Evolutionary conservation across 2,888 invertebrate genomes (phyloP), one percentile per base, ranked within the genome.

Genomic region (Cyclophora punctaria): DNA sequence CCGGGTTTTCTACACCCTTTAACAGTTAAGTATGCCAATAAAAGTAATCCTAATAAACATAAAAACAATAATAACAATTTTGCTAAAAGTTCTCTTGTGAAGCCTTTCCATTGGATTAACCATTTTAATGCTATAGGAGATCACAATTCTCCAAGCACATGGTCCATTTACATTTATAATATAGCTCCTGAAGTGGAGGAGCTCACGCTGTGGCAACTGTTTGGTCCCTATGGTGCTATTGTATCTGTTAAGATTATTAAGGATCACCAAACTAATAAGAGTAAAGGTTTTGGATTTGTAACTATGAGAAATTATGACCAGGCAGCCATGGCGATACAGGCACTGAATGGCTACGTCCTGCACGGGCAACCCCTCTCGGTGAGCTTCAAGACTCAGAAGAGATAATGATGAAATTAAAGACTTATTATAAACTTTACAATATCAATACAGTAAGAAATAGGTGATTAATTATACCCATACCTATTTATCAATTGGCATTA

Each of bases 21-120:
- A 76, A 89, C 89, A 74, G 89, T 89, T 81, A 89, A 89, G 86
- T 89, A 87, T 74, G 89, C 89, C 70, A 89, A 89, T 83, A 89
- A 89, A 79, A 86, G 89, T 80, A 89, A 89, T 71, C 88, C 88
- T 72, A 68, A 85, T 73, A 88, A 85, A 75, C 75, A 83, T 80
- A 86, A 85, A 80, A 84, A 81, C 72, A 85, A 83, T 77, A 87
- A 87, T 64, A 84, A 85, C 72, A 85, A 85, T 70, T 85, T 82
- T 75, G 66, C 81, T 61, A 88, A 86, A 72, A 86, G 75, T 67
- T 71, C 86, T 43, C 71, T 86, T 66, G 81, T 83, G 60, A 87
- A 85, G 67, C 80, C 86, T 66, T 88, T 79, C 76, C 83, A 86
- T 71, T 89, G 89, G 89, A 86, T 88, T 60, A 86, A 83, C 75